Percentiles rank a stretch among this genome's conserved stretches.
phyloP scores from a whole-genome alignment of 2,888 invertebrate genomes.

The Pocota personata region DNA sequence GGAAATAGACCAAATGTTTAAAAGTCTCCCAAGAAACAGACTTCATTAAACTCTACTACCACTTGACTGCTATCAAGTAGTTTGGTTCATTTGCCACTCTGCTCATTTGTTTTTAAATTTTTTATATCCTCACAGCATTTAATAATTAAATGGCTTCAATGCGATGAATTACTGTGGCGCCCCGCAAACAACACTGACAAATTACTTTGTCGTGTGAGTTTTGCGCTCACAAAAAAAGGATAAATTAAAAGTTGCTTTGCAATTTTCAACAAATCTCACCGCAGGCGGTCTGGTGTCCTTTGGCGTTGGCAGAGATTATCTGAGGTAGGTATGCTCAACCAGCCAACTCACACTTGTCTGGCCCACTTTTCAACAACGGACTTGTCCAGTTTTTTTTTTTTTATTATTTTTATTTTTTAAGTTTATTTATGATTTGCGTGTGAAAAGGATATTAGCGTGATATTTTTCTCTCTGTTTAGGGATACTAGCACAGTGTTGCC shows the following conservation, averaged over 20 bases:
- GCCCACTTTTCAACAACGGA: constrained; percentile 40
- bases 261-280: constrained; percentile 65
- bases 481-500: constrained; percentile 20
- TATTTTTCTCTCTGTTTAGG: constrained; percentile 34
- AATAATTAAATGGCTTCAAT: constrained; percentile 53
- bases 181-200: constrained; percentile 49
- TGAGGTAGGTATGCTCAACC: constrained; percentile 3
- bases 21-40: not conserved
- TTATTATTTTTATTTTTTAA: constrained; percentile 16
- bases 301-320: constrained; percentile 39
- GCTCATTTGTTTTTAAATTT: not conserved
- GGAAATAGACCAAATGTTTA: too few species aligned
- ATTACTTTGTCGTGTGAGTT: constrained; percentile 63
- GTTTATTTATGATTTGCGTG: constrained; percentile 65
- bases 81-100: not conserved
- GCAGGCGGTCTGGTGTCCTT: constrained; percentile 33
- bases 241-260: constrained; percentile 42
- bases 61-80: not conserved
- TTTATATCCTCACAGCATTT: not conserved
- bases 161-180: constrained; percentile 48
- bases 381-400: constrained; percentile 47
- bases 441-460: constrained; percentile 67
- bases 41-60: not conserved
- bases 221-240: constrained; percentile 19
- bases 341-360: not conserved